phyloP scores from a whole-genome alignment of 2,797 vertebrate species.

The Propithecus perrieri region DNA sequence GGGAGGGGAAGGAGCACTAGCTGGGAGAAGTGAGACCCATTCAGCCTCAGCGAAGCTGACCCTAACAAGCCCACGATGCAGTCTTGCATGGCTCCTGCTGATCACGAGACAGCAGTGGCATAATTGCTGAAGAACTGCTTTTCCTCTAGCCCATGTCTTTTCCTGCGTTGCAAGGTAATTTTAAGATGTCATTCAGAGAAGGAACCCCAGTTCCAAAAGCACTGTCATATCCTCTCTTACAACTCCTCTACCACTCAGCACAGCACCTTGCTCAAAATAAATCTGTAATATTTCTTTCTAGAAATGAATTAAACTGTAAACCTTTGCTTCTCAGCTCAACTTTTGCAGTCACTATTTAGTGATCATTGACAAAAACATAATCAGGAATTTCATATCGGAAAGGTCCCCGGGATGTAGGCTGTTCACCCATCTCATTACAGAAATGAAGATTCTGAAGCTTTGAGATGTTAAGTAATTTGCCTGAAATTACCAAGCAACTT shows the following conservation, averaged over 20 bases:
- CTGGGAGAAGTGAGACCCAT: not conserved
- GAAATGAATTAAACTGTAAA: not conserved
- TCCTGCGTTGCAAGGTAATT: not conserved
- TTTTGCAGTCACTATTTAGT: not conserved
- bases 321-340: not conserved
- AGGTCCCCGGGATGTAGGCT: not conserved
- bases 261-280: not conserved
- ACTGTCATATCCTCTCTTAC: fast-evolving
- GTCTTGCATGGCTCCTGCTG: fast-evolving
- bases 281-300: not conserved
- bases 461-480: not conserved
- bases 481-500: not conserved
- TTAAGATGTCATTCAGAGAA: not conserved
- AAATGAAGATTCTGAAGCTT: not conserved
- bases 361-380: not conserved
- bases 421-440: not conserved
- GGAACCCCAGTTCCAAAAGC: not conserved
- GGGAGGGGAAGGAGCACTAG: not conserved
- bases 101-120: fast-evolving
- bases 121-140: not conserved
- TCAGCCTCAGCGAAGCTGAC: too few species aligned
- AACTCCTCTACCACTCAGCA: too few species aligned
- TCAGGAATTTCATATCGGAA: not conserved
- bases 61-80: fast-evolving
- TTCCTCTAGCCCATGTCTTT: not conserved